Evolutionary conservation across 2,113 vertebrate genomes (phyloP).

Genomic region (Salvelinus fontinalis): DNA sequence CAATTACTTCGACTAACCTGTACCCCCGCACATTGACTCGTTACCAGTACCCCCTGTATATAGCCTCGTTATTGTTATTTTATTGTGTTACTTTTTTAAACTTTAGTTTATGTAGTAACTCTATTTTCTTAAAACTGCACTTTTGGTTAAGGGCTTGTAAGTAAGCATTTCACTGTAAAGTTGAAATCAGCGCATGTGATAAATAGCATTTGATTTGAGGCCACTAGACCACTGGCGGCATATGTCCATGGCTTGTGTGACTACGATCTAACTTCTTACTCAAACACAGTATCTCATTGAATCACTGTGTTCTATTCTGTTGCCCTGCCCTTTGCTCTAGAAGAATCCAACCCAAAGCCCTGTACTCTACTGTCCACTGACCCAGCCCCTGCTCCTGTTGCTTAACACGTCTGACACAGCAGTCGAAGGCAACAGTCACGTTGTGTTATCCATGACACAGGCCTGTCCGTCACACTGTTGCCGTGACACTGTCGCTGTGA

Average conservation of each 20-base stretch:
- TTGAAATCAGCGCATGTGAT: no score
- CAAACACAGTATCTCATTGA: constrained; percentile 62
- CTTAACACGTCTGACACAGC: constrained; percentile 23
- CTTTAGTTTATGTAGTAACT: constrained; percentile 24
- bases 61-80: no score
- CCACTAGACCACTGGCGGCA: constrained; percentile 41
- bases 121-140: neutral
- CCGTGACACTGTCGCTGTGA: constrained; percentile 35
- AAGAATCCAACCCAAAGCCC: no score
- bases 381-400: constrained; percentile 5
- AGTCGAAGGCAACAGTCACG: constrained; percentile 26
- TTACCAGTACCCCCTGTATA: no score
- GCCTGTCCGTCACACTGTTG: constrained; percentile 34
- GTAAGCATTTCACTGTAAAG: no score
- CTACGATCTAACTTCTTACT: neutral
- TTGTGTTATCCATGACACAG: constrained; percentile 60
- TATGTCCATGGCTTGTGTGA: constrained; percentile 61
- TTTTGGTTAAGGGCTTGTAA: no score
- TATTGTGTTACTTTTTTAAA: no score
- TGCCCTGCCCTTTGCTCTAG: constrained; percentile 43
- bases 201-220: no score
- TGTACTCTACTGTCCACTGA: neutral
- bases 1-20: no score
- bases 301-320: constrained; percentile 53
- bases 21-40: no score